phyloP scores from a whole-genome alignment of 2,797 vertebrate species.

The Lutra lutra region DNA sequence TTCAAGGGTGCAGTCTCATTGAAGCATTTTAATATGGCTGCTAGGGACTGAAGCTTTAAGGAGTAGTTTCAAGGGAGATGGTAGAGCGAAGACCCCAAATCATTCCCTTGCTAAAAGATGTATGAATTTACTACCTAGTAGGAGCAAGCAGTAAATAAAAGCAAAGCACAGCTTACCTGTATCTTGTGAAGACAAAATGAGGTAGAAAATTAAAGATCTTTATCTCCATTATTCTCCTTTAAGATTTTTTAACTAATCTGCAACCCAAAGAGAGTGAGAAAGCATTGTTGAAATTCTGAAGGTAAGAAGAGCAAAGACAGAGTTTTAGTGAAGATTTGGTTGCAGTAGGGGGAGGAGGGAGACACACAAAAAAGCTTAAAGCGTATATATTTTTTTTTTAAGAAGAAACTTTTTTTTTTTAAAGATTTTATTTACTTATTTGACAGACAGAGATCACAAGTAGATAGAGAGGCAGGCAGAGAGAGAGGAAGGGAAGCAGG shows the following conservation, averaged over 20 bases:
- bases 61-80: neutral
- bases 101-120: constrained; percentile 41
- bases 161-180: constrained; percentile 52
- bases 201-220: constrained; percentile 85
- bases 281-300: constrained; percentile 66
- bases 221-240: constrained; percentile 82
- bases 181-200: constrained; percentile 80
- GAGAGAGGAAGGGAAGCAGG: too few species aligned
- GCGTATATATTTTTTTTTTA: too few species aligned
- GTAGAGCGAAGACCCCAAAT: constrained; percentile 28
- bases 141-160: constrained; percentile 73
- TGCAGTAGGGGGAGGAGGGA: fast-evolving
- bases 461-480: too few species aligned
- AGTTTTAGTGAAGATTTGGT: constrained; percentile 33
- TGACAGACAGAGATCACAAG: too few species aligned
- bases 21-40: neutral
- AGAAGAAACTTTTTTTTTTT: too few species aligned
- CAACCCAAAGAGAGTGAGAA: constrained; percentile 69
- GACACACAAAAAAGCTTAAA: neutral
- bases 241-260: constrained; percentile 76
- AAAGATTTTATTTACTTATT: too few species aligned
- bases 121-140: constrained; percentile 61
- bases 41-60: neutral
- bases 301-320: neutral
- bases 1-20: neutral